These are phyloP conservation scores for Amphipyra tragopoginis DNA, from an alignment of 2,888 invertebrate species.

Conservation along the genomic window DNA sequence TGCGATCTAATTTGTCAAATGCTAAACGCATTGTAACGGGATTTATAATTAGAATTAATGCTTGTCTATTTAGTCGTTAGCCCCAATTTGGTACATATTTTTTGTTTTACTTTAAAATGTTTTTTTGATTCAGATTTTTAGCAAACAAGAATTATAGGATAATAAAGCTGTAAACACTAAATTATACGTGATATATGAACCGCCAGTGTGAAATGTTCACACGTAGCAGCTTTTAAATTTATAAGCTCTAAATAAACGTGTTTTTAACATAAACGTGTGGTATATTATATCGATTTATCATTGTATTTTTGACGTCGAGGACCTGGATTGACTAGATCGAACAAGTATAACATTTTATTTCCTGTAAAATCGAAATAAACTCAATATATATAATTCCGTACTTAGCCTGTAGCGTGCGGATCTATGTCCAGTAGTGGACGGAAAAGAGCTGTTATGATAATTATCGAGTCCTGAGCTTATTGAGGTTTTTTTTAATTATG, in stretches of 20 bases:
- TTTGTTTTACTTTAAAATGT: slow-evolving; percentile 10
- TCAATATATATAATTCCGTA: no score
- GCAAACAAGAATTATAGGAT: slow-evolving; percentile 12
- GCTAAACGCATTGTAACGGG: slow-evolving; percentile 24
- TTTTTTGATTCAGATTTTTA: slow-evolving; percentile 16
- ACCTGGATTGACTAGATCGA: neutral
- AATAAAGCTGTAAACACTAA: slow-evolving; percentile 29
- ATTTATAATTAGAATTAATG: slow-evolving; percentile 8
- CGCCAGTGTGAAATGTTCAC: neutral
- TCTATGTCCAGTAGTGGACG: no score
- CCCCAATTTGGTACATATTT: slow-evolving; percentile 10
- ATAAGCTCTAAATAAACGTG: neutral
- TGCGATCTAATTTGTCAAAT: slow-evolving; percentile 33
- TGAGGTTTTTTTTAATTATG: no score
- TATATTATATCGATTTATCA: neutral
- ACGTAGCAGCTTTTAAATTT: no score
- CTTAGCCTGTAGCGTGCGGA: no score
- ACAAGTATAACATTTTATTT: no score
- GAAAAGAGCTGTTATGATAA: no score
- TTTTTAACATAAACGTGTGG: neutral
- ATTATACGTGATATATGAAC: slow-evolving; percentile 21
- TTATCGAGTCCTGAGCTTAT: no score
- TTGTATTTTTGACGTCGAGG: neutral
- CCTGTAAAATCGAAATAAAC: no score
- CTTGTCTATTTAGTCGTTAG: slow-evolving; percentile 27